These are phyloP conservation scores for Chaitophorus viminalis DNA, from an alignment of 2,888 invertebrate species.

Conservation along the genomic window DNA sequence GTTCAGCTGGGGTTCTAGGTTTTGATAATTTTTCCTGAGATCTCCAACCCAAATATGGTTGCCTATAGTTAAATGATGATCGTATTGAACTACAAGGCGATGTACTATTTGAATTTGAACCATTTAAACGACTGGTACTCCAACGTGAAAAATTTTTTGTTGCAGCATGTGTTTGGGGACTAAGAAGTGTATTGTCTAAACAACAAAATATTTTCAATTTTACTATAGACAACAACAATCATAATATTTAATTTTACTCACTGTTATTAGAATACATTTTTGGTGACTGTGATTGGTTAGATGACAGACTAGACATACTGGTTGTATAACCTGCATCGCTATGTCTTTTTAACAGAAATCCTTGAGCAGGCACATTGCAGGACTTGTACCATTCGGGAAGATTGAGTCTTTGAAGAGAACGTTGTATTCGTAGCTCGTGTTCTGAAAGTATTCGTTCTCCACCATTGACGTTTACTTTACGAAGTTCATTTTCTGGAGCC, in stretches of 20 bases:
- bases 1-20: slow-evolving; percentile 86
- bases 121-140: slow-evolving; percentile 70
- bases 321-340: slow-evolving; percentile 78
- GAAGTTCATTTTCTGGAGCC: slow-evolving; percentile 94
- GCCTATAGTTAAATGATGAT: slow-evolving; percentile 83
- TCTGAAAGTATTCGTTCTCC: slow-evolving; percentile 86
- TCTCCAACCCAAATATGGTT: slow-evolving; percentile 90
- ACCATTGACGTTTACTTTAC: slow-evolving; percentile 74
- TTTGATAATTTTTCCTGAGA: slow-evolving; percentile 83
- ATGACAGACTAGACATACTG: slow-evolving; percentile 72
- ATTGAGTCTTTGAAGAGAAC: slow-evolving; percentile 91
- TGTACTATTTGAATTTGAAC: slow-evolving; percentile 72
- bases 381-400: slow-evolving; percentile 95
- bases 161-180: slow-evolving; percentile 57
- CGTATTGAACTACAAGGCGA: slow-evolving; percentile 75
- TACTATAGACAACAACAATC: neutral
- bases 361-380: slow-evolving; percentile 79
- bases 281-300: slow-evolving; percentile 65
- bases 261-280: slow-evolving; percentile 57
- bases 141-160: slow-evolving; percentile 68
- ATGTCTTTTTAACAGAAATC: slow-evolving; percentile 81
- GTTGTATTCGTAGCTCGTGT: slow-evolving; percentile 92
- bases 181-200: slow-evolving; percentile 53
- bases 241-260: neutral
- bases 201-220: neutral